Evolutionary conservation across 2,888 invertebrate genomes (phyloP), one percentile per base, ranked within the genome.

Genomic region (Drosophila anomelani): DNA sequence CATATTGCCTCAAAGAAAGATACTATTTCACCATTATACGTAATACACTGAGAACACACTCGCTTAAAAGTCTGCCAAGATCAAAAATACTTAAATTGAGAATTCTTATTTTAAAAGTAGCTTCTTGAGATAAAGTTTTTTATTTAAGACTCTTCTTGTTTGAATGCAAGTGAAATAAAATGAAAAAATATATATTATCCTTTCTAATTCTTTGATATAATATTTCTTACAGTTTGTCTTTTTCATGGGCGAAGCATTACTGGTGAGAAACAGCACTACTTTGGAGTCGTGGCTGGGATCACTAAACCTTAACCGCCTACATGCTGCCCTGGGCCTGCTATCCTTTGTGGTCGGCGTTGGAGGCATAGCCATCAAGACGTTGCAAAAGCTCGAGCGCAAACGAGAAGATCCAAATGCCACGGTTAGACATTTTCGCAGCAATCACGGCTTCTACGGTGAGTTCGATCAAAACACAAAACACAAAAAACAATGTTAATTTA

Each of bases 241-340:
- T 5, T 76, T 90, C 4, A 84, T 91, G 78, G 91, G 91, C 4
- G 91, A 92, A 60, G 90, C 89, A 0, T 70, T 92, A 67, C 81
- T 92, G 67, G 84, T 91, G 36, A 89, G 91, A 15, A 89, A 90
- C 63, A 85, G 84, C 39, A 56, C 20, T 7, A 32, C 56, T 7
- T 49, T 84, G 79, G 81, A 54, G 79, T 81, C 73, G 36, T 75
- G 77, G 58, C 57, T 89, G 29, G 78, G 80, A 9, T 39, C 67
- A 3, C 67, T 76, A 20, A 84, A 80, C 43, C 77, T 90, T 53
- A 82, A 84, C 17, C 69, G 81, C 1, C 41, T 89, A 4, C 92
- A 92, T 46, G 86, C 90, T 59, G 66, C 76, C 12, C 59, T 92
- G 9, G 89, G 89, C 32, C 47, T 87, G 8, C 32, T 83, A 1